Percentiles rank a stretch among this genome's conserved stretches.
Evolutionary conservation across 2,888 invertebrate genomes (phyloP).

Genomic region (Athripsodes cinereus): DNA sequence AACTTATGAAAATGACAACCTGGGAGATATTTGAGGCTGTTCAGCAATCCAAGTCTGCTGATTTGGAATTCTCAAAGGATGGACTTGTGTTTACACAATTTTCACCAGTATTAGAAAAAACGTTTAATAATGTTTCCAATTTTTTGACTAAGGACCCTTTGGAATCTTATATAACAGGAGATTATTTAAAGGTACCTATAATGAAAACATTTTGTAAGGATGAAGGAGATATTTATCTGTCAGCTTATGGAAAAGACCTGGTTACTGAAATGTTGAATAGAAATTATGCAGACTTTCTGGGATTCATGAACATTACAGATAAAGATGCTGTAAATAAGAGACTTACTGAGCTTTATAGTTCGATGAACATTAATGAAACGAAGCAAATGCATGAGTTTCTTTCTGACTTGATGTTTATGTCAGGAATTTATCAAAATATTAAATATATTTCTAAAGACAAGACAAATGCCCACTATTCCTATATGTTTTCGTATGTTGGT

Average conservation of each 20-base stretch:
- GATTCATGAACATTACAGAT: slow-evolving; percentile 27
- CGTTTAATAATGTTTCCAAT: slow-evolving; percentile 6
- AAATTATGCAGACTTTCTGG: slow-evolving; percentile 11
- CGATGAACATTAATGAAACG: slow-evolving; percentile 16
- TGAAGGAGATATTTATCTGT: slow-evolving; percentile 42
- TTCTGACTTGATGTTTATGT: slow-evolving; percentile 13
- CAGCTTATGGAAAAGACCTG: slow-evolving; percentile 1
- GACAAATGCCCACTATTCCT: not conserved
- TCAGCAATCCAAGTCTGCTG: not conserved
- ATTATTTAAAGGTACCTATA: slow-evolving; percentile 43
- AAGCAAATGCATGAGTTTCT: slow-evolving; percentile 12
- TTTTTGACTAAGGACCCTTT: slow-evolving; percentile 38
- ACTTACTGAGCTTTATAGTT: slow-evolving; percentile 35
- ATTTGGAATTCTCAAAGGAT: not conserved
- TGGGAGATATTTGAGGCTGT: not conserved
- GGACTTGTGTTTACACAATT: slow-evolving; percentile 30
- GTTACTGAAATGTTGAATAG: not conserved
- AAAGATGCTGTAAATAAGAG: slow-evolving; percentile 35
- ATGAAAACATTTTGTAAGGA: slow-evolving; percentile 51
- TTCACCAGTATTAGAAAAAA: slow-evolving; percentile 20
- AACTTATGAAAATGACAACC: not conserved
- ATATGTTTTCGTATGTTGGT: slow-evolving; percentile 11
- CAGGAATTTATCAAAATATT: slow-evolving; percentile 10
- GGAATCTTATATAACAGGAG: slow-evolving; percentile 38
- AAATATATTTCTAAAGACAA: slow-evolving; percentile 9